Evolutionary conservation across 1,140 invertebrate species (phyloP).

Genomic region (Tigriopus japonicus): DNA sequence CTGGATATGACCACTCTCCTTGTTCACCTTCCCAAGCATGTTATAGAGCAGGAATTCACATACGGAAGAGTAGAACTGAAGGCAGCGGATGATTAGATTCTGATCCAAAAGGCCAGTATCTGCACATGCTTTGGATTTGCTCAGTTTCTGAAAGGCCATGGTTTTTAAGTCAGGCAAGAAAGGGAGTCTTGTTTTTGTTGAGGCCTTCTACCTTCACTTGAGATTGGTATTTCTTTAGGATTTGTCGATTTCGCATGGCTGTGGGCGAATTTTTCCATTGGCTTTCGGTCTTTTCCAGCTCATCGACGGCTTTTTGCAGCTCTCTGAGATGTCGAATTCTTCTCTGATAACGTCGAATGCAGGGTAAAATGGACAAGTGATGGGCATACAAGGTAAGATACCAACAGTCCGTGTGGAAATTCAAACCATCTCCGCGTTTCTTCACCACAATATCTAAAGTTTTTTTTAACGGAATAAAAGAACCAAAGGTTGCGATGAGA

Average conservation of each 20-base stretch:
- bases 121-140: conserved; percentile 52
- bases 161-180: no score
- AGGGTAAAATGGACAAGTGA: conserved; percentile 70
- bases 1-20: conserved; percentile 7
- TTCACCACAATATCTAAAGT: no score
- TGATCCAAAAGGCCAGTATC: conserved; percentile 69
- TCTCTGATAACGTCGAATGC: conserved; percentile 66
- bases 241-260: conserved; percentile 52
- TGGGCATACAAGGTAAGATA: conserved; percentile 84
- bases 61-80: conserved; percentile 68
- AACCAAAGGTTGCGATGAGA: no score
- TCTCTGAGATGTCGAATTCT: conserved; percentile 61
- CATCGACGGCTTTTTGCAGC: conserved; percentile 68
- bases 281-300: conserved; percentile 53
- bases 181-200: background rate
- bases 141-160: conserved; percentile 31
- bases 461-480: no score
- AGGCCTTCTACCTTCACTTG: conserved; percentile 38
- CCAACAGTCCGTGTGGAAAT: conserved; percentile 91
- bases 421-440: conserved; percentile 27
- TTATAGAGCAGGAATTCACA: conserved; percentile 45
- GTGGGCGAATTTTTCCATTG: conserved; percentile 55
- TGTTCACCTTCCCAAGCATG: background rate
- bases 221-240: conserved; percentile 65
- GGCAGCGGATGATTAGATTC: conserved; percentile 45